phyloP scores from a whole-genome alignment of 2,888 invertebrate genomes.

The Apamea epomidion region DNA sequence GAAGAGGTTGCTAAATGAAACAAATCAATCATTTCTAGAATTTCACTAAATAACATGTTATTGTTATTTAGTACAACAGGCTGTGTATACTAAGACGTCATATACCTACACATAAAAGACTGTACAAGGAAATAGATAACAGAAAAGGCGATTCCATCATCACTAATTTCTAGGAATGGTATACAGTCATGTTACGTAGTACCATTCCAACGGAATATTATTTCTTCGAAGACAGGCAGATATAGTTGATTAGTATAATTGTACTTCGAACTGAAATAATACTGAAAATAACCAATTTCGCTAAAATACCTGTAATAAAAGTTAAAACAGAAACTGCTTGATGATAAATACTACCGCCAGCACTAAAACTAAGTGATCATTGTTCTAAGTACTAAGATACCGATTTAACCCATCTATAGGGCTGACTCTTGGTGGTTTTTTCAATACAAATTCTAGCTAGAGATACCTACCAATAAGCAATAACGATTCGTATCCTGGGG shows the following conservation, averaged over 20 bases:
- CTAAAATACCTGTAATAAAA: neutral
- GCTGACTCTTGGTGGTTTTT: neutral
- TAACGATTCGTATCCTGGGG: neutral
- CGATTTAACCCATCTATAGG: neutral
- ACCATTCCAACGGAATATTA: neutral
- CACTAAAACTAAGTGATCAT: neutral
- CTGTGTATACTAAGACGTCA: neutral
- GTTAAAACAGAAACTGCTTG: neutral
- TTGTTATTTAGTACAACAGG: neutral
- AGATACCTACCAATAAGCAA: constrained; percentile 3
- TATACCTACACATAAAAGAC: neutral
- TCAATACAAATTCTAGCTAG: neutral
- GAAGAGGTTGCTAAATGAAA: neutral
- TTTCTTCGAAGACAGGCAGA: neutral
- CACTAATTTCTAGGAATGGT: constrained; percentile 2
- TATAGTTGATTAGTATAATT: neutral
- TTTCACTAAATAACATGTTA: neutral
- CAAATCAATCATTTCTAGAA: neutral
- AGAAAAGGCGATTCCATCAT: constrained; percentile 7
- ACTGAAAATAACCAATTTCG: neutral
- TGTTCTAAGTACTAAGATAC: neutral
- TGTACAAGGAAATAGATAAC: constrained; percentile 16
- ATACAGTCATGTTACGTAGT: neutral
- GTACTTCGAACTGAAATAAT: neutral
- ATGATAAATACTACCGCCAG: too few relatives aligned